Conservation (phyloP, 2,113 vertebrate genomes). For the Cricetomys ansorgei region DNA sequence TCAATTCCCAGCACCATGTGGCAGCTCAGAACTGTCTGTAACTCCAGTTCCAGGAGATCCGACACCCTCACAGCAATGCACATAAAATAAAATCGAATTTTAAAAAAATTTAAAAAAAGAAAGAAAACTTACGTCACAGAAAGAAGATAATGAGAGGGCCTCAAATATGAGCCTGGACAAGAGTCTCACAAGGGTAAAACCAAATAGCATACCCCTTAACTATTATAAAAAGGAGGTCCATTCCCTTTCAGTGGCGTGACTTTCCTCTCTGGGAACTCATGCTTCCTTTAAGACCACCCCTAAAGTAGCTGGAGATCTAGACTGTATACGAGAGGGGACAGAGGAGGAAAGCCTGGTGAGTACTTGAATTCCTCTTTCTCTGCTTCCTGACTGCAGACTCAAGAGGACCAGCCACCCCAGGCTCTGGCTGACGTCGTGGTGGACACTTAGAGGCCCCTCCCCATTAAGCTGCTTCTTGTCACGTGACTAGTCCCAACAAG, state of each 20-base stretch:
- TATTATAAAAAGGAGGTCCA: neutral
- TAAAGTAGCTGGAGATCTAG: neutral
- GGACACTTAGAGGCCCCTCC: neutral
- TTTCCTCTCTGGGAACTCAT: neutral
- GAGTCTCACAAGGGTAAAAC: neutral
- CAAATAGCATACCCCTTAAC: neutral
- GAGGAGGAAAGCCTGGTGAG: no score
- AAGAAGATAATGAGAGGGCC: neutral
- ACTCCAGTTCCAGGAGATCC: no score
- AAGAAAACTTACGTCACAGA: no score
- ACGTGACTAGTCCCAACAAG: neutral
- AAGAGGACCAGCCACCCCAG: neutral
- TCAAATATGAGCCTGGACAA: neutral
- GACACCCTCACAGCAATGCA: no score
- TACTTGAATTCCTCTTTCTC: neutral
- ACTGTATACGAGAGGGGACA: neutral
- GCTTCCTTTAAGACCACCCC: no score
- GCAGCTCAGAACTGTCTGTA: no score
- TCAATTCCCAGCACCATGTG: no score
- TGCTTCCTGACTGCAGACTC: neutral
- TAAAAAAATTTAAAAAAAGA: no score
- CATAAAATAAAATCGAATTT: no score
- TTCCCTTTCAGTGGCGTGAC: neutral
- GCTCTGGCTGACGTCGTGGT: neutral
- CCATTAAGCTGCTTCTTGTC: neutral